Conservation (phyloP, 1,140 invertebrate species). For the Archivesica marissinica region DNA sequence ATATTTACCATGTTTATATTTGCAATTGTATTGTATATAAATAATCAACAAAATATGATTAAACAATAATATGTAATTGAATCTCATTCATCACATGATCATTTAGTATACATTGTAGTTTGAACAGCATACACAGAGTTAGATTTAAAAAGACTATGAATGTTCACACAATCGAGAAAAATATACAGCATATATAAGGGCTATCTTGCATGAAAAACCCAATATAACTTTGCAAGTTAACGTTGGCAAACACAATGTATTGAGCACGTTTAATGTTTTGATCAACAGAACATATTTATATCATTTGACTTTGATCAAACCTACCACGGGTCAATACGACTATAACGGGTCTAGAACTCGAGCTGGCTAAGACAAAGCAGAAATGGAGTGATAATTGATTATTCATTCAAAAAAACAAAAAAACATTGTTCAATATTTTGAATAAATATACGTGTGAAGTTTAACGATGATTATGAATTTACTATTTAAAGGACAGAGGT, state of each 20-base stretch:
- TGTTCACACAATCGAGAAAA: constrained; percentile 14
- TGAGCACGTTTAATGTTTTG: constrained; percentile 12
- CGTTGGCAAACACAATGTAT: constrained; percentile 13
- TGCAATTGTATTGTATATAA: too few relatives aligned
- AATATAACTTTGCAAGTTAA: constrained; percentile 21
- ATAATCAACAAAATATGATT: too few relatives aligned
- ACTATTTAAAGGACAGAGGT: background rate
- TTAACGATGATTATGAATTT: background rate
- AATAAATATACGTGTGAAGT: constrained; percentile 21
- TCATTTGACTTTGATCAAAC: constrained; percentile 31
- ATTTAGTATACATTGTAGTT: constrained; percentile 8
- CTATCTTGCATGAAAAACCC: background rate
- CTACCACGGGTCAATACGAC: background rate
- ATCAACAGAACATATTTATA: background rate
- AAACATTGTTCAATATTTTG: background rate
- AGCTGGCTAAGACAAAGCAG: background rate
- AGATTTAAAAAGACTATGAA: background rate
- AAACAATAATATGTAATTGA: background rate
- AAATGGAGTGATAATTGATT: constrained; percentile 23
- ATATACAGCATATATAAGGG: constrained; percentile 15
- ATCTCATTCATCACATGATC: background rate
- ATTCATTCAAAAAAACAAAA: constrained; percentile 1
- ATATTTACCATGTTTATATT: too few relatives aligned
- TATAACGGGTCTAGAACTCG: background rate
- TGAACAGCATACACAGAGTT: constrained; percentile 1